Base-by-base conservation (phyloP, 2,888 invertebrate genomes). In the Drepana falcataria region DNA sequence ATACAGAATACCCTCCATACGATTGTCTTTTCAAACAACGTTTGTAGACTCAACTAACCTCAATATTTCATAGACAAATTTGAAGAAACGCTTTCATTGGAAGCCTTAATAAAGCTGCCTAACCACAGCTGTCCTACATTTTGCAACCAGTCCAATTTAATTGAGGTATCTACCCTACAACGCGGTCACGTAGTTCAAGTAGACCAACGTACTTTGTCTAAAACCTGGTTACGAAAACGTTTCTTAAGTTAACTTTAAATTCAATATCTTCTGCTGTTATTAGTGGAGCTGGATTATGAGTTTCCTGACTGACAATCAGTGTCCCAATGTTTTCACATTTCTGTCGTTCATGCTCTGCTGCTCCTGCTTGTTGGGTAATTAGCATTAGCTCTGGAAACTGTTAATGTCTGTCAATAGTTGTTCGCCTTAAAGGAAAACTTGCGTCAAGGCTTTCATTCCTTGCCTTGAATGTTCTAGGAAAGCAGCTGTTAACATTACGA, bases 271-370 rank as follows among this genome's bases (percentile, higher is more conserved):
- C n/a, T n/a, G n/a, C n/a, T n/a, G n/a, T n/a, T n/a, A n/a, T n/a
- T n/a, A n/a, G n/a, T n/a, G n/a, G 37, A 35, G 59, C 58, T 58
- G 49, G 54, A 54, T 49, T 48, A 55, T 65, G 65, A 56, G 59
- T 60, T 59, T 55, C 61, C 54, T 71, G 72, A 65, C 77, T 71
- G 70, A 72, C 65, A 69, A 73, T 58, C 55, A 51, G 58, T 69
- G 73, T 62, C 69, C 75, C 61, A 70, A 69, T 78, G 69, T 69
- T 68, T 69, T 68, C 68, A 69, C 65, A 63, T 63, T 66, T 55
- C 59, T 55, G 55, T 52, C 48, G 53, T 58, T 58, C 66, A 70
- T 66, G 71, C 66, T 67, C 63, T 58, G 57, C 3, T 54, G 55
- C 35, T 57, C 47, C 54, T 56, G 53, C 35, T 48, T 48, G 49